A percentile compares a stretch with the other conserved stretches of the same genome.
Evolutionary conservation across 2,888 invertebrate species (phyloP).

Genomic region (Troglohyphantes excavatus): DNA sequence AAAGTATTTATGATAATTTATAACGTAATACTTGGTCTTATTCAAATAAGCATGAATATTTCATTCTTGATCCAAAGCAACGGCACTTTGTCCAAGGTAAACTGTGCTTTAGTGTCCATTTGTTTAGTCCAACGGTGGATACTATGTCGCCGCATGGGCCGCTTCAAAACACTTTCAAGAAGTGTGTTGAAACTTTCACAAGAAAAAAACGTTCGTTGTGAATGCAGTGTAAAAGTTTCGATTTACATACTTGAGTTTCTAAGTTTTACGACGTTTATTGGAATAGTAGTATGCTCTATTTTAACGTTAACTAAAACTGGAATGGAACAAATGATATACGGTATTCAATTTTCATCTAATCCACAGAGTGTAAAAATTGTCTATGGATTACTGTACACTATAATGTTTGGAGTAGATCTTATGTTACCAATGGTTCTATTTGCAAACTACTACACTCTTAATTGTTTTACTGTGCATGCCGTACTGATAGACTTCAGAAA

Average conservation of each 20-base stretch:
- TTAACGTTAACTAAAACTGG: too few species aligned
- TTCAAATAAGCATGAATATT: neutral
- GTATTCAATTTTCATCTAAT: neutral
- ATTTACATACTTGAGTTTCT: neutral
- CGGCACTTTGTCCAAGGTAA: neutral
- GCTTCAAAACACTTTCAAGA: neutral
- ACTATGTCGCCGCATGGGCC: neutral
- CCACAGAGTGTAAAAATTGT: neutral
- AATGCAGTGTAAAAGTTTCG: neutral
- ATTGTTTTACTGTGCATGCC: neutral
- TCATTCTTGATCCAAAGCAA: neutral
- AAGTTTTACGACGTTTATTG: neutral
- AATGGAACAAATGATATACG: neutral
- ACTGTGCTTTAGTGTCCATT: neutral
- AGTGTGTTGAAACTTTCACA: neutral
- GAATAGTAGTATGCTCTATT: neutral
- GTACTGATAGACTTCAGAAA: neutral
- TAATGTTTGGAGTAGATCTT: neutral
- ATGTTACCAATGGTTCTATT: neutral
- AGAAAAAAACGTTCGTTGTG: neutral
- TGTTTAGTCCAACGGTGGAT: neutral
- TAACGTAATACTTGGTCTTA: neutral
- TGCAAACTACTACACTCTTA: slow-evolving; percentile 8
- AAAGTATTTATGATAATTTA: neutral
- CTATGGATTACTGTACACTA: neutral